These are phyloP conservation scores for Xylophagus ater DNA, from an alignment of 2,888 invertebrate species.

Conservation along the genomic window DNA sequence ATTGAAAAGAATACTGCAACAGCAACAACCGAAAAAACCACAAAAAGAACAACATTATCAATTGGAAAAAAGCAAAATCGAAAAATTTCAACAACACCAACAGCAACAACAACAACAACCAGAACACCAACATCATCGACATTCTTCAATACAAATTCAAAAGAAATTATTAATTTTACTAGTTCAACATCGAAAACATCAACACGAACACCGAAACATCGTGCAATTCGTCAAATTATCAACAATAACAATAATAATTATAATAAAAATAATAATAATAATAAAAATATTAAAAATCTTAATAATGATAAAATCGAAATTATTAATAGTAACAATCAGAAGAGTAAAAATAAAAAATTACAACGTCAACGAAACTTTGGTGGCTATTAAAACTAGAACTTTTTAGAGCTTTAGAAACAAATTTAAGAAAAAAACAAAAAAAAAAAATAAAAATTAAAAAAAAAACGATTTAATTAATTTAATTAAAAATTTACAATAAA, in stretches of 20 bases:
- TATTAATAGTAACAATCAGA: not conserved
- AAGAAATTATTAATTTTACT: constrained; percentile 14
- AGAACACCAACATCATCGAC: not conserved
- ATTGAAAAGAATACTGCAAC: constrained; percentile 9
- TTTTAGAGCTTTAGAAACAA: constrained; percentile 11
- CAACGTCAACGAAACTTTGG: constrained; percentile 17
- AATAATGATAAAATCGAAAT: constrained; percentile 1
- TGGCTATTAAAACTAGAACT: constrained; percentile 13
- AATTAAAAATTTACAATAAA: constrained; percentile 12
- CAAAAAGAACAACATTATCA: not conserved
- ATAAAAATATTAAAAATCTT: not conserved
- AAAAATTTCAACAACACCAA: constrained; percentile 6
- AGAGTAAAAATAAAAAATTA: constrained; percentile 12
- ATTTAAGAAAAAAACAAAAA: constrained; percentile 10
- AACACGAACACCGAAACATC: constrained; percentile 18
- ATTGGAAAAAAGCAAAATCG: constrained; percentile 17
- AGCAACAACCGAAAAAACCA: too few relatives aligned
- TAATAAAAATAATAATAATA: not conserved
- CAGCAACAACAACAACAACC: too few relatives aligned
- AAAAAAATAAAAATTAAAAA: constrained; percentile 10
- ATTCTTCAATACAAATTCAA: constrained; percentile 7
- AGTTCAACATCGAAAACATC: constrained; percentile 19
- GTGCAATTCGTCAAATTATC: constrained; percentile 10
- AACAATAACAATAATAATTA: not conserved
- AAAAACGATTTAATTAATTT: constrained; percentile 5